Conservation (phyloP, 2,797 vertebrate species). For the Hippoglossus hippoglossus region DNA sequence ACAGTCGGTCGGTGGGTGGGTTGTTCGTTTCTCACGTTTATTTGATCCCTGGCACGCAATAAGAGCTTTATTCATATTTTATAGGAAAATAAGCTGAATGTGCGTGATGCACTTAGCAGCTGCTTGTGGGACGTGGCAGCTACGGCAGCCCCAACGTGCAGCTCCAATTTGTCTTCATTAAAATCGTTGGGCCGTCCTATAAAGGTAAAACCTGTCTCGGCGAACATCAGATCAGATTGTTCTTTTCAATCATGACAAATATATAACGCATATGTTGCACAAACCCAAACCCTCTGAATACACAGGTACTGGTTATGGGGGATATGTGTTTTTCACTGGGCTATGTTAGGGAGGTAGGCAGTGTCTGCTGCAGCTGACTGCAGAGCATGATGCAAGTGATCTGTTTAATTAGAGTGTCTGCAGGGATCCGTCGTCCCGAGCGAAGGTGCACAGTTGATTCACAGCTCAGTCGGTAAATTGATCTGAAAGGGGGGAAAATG, state of each 20-base stretch:
- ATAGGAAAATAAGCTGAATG: not conserved
- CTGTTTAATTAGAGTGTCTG: conserved; percentile 54
- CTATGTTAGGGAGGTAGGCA: not conserved
- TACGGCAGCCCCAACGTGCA: not conserved
- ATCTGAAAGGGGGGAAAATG: conserved; percentile 73
- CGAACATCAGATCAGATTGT: not conserved
- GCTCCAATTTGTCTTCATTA: conserved; percentile 22
- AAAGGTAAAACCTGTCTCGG: conserved; percentile 26
- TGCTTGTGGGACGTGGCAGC: not conserved
- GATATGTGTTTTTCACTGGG: not conserved
- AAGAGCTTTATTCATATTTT: not conserved
- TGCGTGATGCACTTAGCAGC: conserved; percentile 12
- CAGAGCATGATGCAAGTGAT: conserved; percentile 38
- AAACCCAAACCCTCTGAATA: too few relatives aligned
- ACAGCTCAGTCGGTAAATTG: conserved; percentile 65
- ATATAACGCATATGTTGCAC: not conserved
- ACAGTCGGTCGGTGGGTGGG: not conserved
- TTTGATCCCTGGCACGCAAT: not conserved
- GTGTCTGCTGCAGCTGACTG: conserved; percentile 5
- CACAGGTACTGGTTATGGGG: not conserved
- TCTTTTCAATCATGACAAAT: not conserved
- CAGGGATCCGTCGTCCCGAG: conserved; percentile 34
- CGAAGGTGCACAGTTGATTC: conserved; percentile 59
- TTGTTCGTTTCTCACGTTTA: not conserved
- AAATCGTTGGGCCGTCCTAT: not conserved